A percentile compares a stretch with the other conserved stretches of the same genome.
These are phyloP conservation scores for Thunnus thynnus DNA, from an alignment of 2,113 vertebrate species.

Conservation along the genomic window DNA sequence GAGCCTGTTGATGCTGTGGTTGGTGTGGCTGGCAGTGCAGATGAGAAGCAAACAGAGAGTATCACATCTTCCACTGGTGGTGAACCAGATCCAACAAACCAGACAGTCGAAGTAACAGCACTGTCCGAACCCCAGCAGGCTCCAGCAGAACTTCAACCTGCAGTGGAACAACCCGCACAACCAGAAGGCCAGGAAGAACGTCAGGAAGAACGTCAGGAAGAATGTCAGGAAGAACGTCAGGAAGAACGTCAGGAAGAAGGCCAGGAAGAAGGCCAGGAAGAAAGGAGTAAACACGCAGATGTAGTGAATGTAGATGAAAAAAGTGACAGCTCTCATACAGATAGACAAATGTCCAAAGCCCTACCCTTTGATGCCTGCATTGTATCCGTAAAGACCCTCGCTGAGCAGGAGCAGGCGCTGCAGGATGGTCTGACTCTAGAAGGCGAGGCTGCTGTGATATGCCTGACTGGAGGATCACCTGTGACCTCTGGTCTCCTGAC, in stretches of 20 bases:
- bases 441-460: slow-evolving; percentile 62
- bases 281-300: slow-evolving; percentile 1
- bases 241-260: too few relatives aligned
- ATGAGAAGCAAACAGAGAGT: slow-evolving; percentile 41
- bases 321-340: slow-evolving; percentile 24
- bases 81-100: slow-evolving; percentile 13
- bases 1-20: slow-evolving; percentile 29
- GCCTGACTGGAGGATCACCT: slow-evolving; percentile 58
- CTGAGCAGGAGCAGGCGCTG: slow-evolving; percentile 81
- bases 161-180: slow-evolving; percentile 26
- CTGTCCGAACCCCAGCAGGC: slow-evolving; percentile 39
- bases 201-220: slow-evolving; percentile 50
- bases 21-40: background rate
- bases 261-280: background rate
- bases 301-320: slow-evolving; percentile 38
- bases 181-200: slow-evolving; percentile 55
- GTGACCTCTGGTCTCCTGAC: slow-evolving; percentile 59
- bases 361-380: slow-evolving; percentile 92
- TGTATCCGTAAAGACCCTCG: slow-evolving; percentile 87
- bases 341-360: slow-evolving; percentile 73
- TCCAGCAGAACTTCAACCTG: slow-evolving; percentile 32
- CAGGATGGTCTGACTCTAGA: slow-evolving; percentile 71
- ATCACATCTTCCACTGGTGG: slow-evolving; percentile 5
- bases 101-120: background rate
- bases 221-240: background rate